Evolutionary conservation across 1,140 invertebrate species (phyloP), one percentile per base, ranked within the genome.

Genomic region (Drosophila murphyi): DNA sequence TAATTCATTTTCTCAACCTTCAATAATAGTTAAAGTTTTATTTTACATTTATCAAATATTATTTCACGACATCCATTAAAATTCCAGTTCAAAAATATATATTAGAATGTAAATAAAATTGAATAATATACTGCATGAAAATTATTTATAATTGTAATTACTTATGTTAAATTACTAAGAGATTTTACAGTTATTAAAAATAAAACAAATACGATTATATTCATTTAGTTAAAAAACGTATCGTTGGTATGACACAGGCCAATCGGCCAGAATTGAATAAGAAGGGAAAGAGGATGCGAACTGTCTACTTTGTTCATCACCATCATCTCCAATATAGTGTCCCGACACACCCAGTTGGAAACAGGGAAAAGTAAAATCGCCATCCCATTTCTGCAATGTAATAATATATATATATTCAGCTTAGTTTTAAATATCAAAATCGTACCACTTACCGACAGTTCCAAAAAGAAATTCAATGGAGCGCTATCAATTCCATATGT

Each of bases 401-500:
- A 31, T 3, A 3, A 43, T 10, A 7, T 89, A 80, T 54, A 29
- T n/a, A 4, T 20, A 5, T 34, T 37, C 4, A 8, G 1, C 5
- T 10, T 3, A 28, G 20, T 1, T 4, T 0, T 10, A 0, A 2
- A 56, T 29, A 2, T 20, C 5, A 12, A 10, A 7, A 2, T 12
- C 10, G 12, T 3, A 2, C 1, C 52, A 43, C 35, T 65, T 56
- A 72, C 69, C 31, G 61, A 56, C 41, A 55, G 7, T 12, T 72
- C 69, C 6, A 72, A 10, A 56, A 55, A 48, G n/a, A 77, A 62
- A 4, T 47, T 51, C 20, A 63, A 29, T 35, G 95, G 94, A 51
- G 93, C 91, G 55, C 93, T 94, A 62, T 95, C 92, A 45, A 93
- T 93, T 2, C 94, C 95, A 79, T 94, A 94, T 3, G 95, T 94